A percentile compares a stretch with the other conserved stretches of the same genome.
phyloP scores from a whole-genome alignment of 2,888 invertebrate species.

The Ochropleura leucogaster region DNA sequence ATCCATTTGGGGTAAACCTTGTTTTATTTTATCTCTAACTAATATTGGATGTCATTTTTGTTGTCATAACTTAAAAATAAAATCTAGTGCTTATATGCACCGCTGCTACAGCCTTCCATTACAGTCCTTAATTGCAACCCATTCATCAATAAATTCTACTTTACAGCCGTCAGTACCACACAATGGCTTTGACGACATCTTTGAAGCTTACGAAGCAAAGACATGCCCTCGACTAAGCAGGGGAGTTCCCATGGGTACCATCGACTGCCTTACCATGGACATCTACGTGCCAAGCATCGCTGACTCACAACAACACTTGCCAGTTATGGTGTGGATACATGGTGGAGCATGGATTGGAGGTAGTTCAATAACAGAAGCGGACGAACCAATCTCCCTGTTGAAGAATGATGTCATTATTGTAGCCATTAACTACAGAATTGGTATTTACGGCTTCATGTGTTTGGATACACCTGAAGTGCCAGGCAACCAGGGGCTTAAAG shows the following conservation, averaged over 20 bases:
- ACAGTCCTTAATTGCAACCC: too few relatives aligned
- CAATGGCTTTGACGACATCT: slow-evolving; percentile 52
- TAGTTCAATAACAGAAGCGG: neutral
- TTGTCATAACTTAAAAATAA: too few relatives aligned
- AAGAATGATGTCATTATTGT: slow-evolving; percentile 50
- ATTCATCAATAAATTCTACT: neutral
- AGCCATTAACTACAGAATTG: slow-evolving; percentile 47
- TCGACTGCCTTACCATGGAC: slow-evolving; percentile 64
- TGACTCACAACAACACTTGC: neutral
- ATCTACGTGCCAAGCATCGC: slow-evolving; percentile 60
- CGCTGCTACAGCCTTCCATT: too few relatives aligned
- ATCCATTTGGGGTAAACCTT: slow-evolving; percentile 46
- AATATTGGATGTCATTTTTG: too few relatives aligned
- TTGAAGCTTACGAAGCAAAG: slow-evolving; percentile 63
- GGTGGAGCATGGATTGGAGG: slow-evolving; percentile 41
- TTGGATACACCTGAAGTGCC: slow-evolving; percentile 65
- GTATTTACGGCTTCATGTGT: slow-evolving; percentile 70
- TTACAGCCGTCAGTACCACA: slow-evolving; percentile 61
- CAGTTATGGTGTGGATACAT: slow-evolving; percentile 52
- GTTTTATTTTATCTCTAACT: too few relatives aligned
- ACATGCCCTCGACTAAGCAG: slow-evolving; percentile 53
- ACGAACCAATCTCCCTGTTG: slow-evolving; percentile 22
- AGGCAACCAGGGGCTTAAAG: slow-evolving; percentile 75
- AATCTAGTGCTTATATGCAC: too few relatives aligned
- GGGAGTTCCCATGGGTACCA: slow-evolving; percentile 30